Conservation (phyloP, 1,140 invertebrate species). For the Apis laboriosa region DNA sequence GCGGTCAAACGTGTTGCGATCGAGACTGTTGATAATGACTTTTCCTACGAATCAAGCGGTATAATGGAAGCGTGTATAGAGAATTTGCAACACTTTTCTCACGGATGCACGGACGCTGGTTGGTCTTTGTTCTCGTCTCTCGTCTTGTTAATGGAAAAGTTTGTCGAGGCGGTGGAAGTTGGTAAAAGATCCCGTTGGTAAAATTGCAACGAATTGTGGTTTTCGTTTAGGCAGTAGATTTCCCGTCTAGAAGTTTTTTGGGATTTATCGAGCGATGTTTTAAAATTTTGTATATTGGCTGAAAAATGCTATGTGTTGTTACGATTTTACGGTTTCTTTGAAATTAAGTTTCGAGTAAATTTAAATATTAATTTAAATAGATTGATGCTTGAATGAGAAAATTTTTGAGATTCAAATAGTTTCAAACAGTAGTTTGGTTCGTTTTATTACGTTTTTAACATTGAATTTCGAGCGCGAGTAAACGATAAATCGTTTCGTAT, state of each 20-base stretch:
- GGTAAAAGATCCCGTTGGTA: background rate
- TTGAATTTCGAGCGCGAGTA: too few species aligned
- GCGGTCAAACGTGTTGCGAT: background rate
- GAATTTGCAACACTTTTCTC: background rate
- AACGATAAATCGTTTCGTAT: too few species aligned
- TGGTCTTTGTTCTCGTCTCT: background rate
- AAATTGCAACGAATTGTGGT: background rate
- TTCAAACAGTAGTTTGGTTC: too few species aligned
- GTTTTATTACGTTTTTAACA: too few species aligned
- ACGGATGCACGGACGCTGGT: too few species aligned
- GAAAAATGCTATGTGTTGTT: too few species aligned
- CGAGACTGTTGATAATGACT: background rate
- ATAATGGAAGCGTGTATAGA: background rate
- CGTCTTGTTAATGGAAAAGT: background rate
- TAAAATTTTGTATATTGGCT: background rate
- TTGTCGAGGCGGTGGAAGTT: background rate
- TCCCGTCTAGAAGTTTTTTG: background rate
- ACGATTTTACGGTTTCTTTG: too few species aligned
- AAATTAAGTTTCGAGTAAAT: too few species aligned
- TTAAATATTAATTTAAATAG: too few species aligned
- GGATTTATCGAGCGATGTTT: background rate
- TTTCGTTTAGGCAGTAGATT: background rate
- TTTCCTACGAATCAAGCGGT: too few species aligned
- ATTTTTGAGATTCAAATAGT: too few species aligned
- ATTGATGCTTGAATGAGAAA: too few species aligned